A percentile compares a stretch with the other conserved stretches of the same genome.
phyloP scores from a whole-genome alignment of 2,797 vertebrate genomes.

The Enoplosus armatus region DNA sequence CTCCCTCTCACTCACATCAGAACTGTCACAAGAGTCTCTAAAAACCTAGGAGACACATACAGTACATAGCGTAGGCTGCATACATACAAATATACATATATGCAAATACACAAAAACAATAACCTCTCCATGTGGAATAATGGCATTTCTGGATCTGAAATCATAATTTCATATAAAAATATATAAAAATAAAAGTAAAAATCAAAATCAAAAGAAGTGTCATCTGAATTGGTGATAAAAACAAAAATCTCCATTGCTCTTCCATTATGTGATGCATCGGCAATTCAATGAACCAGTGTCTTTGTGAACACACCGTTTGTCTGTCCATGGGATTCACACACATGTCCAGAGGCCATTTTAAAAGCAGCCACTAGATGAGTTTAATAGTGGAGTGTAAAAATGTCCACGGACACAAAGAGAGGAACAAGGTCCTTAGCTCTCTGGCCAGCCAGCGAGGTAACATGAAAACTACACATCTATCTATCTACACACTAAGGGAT shows the following conservation, averaged over 20 bases:
- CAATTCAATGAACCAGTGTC: constrained; percentile 53
- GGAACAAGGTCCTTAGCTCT: constrained; percentile 78
- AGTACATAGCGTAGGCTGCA: constrained; percentile 75
- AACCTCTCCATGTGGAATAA: constrained; percentile 79
- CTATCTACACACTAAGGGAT: constrained; percentile 82
- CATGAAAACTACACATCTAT: constrained; percentile 77
- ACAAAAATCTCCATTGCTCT: constrained; percentile 47
- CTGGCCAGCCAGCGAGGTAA: constrained; percentile 90
- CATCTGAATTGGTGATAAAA: constrained; percentile 56
- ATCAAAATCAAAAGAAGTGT: constrained; percentile 69
- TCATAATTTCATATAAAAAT: constrained; percentile 83
- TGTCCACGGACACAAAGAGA: constrained; percentile 81
- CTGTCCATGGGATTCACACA: constrained; percentile 64
- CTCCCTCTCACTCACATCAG: constrained; percentile 77
- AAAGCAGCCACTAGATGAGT: constrained; percentile 73
- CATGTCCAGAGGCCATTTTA: constrained; percentile 72
- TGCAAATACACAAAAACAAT: constrained; percentile 81
- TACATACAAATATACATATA: constrained; percentile 88
- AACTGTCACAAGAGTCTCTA: constrained; percentile 79
- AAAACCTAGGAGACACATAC: constrained; percentile 79
- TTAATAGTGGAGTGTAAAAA: constrained; percentile 80
- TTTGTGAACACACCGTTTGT: constrained; percentile 41
- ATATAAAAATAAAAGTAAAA: constrained; percentile 80
- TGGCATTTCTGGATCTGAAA: constrained; percentile 76
- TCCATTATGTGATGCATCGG: constrained; percentile 66